These are phyloP conservation scores for Pyxicephalus adspersus DNA, from an alignment of 2,113 vertebrate species.

Conservation along the genomic window DNA sequence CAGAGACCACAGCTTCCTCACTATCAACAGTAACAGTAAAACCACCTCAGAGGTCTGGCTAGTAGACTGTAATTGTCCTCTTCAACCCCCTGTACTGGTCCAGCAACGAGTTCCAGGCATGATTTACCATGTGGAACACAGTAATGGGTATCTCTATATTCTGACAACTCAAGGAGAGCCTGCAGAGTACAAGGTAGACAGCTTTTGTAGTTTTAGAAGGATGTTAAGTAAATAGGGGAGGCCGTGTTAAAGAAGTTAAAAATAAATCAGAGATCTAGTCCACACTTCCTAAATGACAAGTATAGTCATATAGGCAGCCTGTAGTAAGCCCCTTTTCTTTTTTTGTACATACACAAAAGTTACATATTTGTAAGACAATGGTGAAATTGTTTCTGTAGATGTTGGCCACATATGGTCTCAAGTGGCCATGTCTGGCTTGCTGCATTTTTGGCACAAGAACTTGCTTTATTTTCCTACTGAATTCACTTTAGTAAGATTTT, in stretches of 20 bases:
- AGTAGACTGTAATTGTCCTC: slow-evolving; percentile 73
- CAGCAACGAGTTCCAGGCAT: slow-evolving; percentile 79
- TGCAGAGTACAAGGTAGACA: slow-evolving; percentile 83
- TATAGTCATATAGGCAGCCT: too few species aligned
- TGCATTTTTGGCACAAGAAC: too few species aligned
- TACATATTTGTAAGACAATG: too few species aligned
- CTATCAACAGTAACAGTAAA: slow-evolving; percentile 91
- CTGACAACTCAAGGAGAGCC: slow-evolving; percentile 85
- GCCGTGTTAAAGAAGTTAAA: neutral
- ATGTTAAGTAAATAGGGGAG: neutral
- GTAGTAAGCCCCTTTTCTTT: too few species aligned
- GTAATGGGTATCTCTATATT: slow-evolving; percentile 79
- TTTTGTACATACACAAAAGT: too few species aligned
- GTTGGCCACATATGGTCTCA: too few species aligned
- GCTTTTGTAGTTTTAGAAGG: neutral
- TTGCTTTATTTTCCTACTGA: too few species aligned
- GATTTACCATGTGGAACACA: slow-evolving; percentile 90
- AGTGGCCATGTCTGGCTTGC: too few species aligned
- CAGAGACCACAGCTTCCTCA: slow-evolving; percentile 83
- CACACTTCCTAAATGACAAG: too few species aligned
- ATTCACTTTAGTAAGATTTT: too few species aligned
- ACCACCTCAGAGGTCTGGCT: slow-evolving; percentile 89
- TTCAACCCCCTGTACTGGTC: slow-evolving; percentile 76
- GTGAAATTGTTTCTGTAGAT: too few species aligned
- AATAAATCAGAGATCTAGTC: too few species aligned